Evolutionary conservation across 30 jellyfish, hydroid and myxozoan species (phyloP), one percentile per base, ranked within the genome.

Genomic region (Turritopsis rubra): DNA sequence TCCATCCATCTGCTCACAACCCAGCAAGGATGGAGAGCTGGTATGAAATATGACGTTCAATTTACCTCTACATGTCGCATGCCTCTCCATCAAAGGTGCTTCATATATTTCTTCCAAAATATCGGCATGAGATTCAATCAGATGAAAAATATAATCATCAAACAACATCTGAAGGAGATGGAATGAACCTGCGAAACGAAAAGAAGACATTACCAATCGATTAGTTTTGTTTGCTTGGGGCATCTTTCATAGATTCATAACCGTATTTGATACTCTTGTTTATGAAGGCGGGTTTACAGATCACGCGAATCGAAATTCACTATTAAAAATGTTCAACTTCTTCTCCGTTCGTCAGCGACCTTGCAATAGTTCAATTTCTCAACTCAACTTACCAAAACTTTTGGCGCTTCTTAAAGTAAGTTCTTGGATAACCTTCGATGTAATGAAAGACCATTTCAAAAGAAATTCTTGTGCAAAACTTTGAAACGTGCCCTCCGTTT

Each of bases 301-400:
- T n/a, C n/a, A n/a, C n/a, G n/a, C n/a, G n/a, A n/a, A n/a, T n/a
- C n/a, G n/a, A n/a, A n/a, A n/a, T n/a, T n/a, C n/a, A n/a, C n/a
- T n/a, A n/a, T n/a, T n/a, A n/a, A n/a, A n/a, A n/a, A n/a, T n/a
- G n/a, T n/a, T n/a, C n/a, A n/a, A n/a, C n/a, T n/a, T n/a, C n/a
- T n/a, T n/a, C n/a, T n/a, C n/a, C n/a, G n/a, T n/a, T n/a, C n/a
- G n/a, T n/a, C n/a, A n/a, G n/a, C n/a, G n/a, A n/a, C n/a, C n/a
- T n/a, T n/a, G n/a, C n/a, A n/a, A n/a, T n/a, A n/a, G n/a, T n/a
- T n/a, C n/a, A n/a, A n/a, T n/a, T n/a, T n/a, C n/a, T n/a, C n/a
- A n/a, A n/a, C n/a, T n/a, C n/a, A n/a, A n/a, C 97, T 94, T 75
- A 94, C 99, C 99, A 82, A 94, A 94, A 76, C 99, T 94, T 73